These are phyloP conservation scores for Xenus cinereus DNA, from an alignment of 2,113 vertebrate species.

Conservation along the genomic window DNA sequence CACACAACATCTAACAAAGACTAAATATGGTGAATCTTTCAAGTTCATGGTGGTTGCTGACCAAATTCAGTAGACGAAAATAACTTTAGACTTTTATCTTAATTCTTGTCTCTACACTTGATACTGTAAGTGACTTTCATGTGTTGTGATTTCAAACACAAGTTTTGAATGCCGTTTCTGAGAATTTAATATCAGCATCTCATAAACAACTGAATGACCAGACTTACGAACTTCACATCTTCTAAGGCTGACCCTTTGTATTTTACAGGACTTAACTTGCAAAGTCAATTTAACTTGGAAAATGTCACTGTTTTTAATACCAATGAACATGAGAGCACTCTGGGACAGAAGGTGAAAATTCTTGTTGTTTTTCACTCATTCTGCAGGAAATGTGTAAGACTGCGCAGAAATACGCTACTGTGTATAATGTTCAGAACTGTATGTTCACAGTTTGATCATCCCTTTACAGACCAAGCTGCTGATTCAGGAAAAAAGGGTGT, in stretches of 20 bases:
- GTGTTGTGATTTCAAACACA: neutral
- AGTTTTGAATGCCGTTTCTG: neutral
- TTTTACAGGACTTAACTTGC: constrained; percentile 90
- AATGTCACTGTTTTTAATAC: constrained; percentile 98
- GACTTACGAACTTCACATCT: neutral
- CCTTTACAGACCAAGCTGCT: neutral
- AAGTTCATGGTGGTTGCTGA: neutral
- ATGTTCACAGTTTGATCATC: neutral
- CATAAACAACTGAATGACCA: neutral
- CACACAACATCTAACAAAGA: neutral
- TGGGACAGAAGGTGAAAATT: constrained; percentile 89
- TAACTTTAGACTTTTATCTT: neutral
- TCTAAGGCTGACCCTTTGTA: neutral
- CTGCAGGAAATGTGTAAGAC: neutral
- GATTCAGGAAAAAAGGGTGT: neutral
- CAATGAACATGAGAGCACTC: constrained; percentile 94
- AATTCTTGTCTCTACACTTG: neutral
- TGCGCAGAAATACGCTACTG: neutral
- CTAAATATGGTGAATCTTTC: neutral
- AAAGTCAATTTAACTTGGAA: constrained; percentile 98
- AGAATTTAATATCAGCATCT: neutral
- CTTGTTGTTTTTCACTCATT: neutral
- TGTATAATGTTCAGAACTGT: neutral
- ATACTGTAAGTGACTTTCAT: neutral
- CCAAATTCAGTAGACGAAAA: neutral